phyloP scores from a whole-genome alignment of 1,140 invertebrate species.

The Pantala flavescens region DNA sequence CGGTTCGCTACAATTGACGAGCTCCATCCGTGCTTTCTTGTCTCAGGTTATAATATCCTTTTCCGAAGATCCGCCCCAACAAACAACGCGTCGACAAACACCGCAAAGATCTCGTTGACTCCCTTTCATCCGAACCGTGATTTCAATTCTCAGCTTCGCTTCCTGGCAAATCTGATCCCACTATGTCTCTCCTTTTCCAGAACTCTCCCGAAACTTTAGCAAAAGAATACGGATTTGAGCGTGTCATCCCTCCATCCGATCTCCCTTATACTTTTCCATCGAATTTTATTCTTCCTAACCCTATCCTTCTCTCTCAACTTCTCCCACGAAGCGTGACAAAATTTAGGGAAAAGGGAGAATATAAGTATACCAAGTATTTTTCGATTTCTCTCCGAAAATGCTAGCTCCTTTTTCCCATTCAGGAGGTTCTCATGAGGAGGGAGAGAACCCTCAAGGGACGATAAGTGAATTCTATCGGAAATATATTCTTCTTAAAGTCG shows the following conservation, averaged over 20 bases:
- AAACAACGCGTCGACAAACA: background rate
- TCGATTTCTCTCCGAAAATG: too few species aligned
- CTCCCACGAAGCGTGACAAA: background rate
- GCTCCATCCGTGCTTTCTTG: too few species aligned
- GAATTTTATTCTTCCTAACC: background rate
- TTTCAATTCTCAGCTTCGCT: constrained; percentile 4
- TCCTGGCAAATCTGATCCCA: background rate
- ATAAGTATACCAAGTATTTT: too few species aligned
- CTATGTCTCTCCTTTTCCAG: background rate
- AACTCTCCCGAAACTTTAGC: background rate
- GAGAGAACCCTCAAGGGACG: too few species aligned
- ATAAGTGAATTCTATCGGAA: too few species aligned
- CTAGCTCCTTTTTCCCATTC: too few species aligned
- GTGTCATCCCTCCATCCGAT: background rate
- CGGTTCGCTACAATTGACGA: too few species aligned
- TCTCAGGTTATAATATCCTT: too few species aligned
- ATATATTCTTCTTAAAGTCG: too few species aligned
- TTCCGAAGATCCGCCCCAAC: too few species aligned
- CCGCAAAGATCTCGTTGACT: background rate
- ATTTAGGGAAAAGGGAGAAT: too few species aligned
- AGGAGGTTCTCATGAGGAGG: too few species aligned
- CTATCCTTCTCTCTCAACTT: background rate
- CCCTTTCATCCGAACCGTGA: background rate
- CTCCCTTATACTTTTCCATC: background rate
- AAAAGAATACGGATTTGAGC: background rate